phyloP scores from a whole-genome alignment of 35 echinoderm and acorn worm genomes.

The Holothuria glaberrima region DNA sequence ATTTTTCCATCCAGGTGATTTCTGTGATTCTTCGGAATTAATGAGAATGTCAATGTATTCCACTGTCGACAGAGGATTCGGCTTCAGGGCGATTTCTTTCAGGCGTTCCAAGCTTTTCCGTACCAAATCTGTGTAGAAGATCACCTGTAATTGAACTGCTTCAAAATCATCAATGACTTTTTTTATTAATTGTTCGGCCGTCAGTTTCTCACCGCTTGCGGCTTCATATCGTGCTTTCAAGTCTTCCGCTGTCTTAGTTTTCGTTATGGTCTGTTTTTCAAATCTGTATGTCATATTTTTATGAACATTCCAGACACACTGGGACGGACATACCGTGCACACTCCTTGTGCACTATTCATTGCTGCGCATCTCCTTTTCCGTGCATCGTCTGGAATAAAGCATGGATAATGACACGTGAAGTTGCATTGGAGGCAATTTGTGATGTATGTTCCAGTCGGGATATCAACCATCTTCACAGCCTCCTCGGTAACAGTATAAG shows the following conservation, averaged over 20 bases:
- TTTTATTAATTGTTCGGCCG: slow-evolving; percentile 41
- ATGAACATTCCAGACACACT: slow-evolving; percentile 43
- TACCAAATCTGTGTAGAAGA: not conserved
- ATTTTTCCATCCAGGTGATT: slow-evolving; percentile 21
- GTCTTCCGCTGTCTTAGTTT: too few relatives aligned
- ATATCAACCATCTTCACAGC: not conserved
- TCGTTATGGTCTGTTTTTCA: slow-evolving; percentile 15
- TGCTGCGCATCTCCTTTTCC: not conserved
- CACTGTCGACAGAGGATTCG: too few relatives aligned
- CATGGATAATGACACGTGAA: too few relatives aligned
- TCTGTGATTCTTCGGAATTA: not conserved
- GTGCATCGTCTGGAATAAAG: not conserved
- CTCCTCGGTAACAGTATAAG: slow-evolving; percentile 1
- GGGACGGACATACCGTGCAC: slow-evolving; percentile 25
- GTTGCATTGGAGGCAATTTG: slow-evolving; percentile 43
- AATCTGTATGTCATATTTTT: slow-evolving; percentile 47
- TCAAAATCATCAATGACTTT: slow-evolving; percentile 30
- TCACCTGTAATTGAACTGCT: not conserved
- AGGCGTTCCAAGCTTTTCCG: slow-evolving; percentile 25
- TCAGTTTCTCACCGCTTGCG: slow-evolving; percentile 42
- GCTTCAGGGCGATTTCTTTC: slow-evolving; percentile 38
- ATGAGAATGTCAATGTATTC: slow-evolving; percentile 46
- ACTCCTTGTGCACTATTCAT: slow-evolving; percentile 2
- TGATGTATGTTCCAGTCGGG: not conserved
- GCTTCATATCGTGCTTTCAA: slow-evolving; percentile 38